These are phyloP conservation scores for Neodiprion fabricii DNA, from an alignment of 1,140 invertebrate genomes.

Conservation along the genomic window DNA sequence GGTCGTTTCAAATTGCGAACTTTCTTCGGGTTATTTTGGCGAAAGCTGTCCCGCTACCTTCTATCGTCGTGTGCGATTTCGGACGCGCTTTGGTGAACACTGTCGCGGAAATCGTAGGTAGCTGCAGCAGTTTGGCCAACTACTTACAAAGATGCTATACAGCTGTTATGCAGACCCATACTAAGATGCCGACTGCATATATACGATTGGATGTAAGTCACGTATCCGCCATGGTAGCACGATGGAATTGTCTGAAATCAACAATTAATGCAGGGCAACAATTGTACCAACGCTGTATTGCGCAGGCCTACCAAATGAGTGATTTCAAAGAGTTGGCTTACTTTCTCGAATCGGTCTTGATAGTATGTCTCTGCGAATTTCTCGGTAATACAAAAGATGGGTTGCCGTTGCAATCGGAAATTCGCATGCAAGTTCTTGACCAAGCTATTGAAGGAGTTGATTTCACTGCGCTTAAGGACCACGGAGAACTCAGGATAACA, in stretches of 20 bases:
- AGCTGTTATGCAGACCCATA: neutral
- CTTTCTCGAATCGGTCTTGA: constrained; percentile 20
- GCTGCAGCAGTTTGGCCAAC: constrained; percentile 9
- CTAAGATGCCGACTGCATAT: constrained; percentile 9
- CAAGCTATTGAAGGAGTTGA: constrained; percentile 10
- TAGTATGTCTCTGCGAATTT: constrained; percentile 19
- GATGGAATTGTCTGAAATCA: constrained; percentile 10
- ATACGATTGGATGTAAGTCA: constrained; percentile 20
- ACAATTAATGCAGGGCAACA: constrained; percentile 7
- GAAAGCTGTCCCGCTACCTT: constrained; percentile 13
- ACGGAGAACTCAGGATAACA: too few relatives aligned
- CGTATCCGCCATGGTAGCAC: constrained; percentile 9
- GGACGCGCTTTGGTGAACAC: constrained; percentile 16
- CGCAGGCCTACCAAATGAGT: constrained; percentile 16
- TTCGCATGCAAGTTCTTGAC: too few relatives aligned
- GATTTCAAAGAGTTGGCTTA: constrained; percentile 12
- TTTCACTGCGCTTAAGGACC: too few relatives aligned
- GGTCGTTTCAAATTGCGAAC: constrained; percentile 13
- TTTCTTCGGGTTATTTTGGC: constrained; percentile 14
- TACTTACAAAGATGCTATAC: constrained; percentile 14
- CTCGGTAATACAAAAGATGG: constrained; percentile 17
- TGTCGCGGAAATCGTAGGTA: constrained; percentile 19
- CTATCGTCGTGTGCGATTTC: constrained; percentile 23
- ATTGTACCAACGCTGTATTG: constrained; percentile 9
- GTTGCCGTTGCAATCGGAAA: constrained; percentile 16